Percentiles rank a stretch among this genome's conserved stretches.
Conservation (phyloP, 2,888 invertebrate species). For the Xiphydria camelus region DNA sequence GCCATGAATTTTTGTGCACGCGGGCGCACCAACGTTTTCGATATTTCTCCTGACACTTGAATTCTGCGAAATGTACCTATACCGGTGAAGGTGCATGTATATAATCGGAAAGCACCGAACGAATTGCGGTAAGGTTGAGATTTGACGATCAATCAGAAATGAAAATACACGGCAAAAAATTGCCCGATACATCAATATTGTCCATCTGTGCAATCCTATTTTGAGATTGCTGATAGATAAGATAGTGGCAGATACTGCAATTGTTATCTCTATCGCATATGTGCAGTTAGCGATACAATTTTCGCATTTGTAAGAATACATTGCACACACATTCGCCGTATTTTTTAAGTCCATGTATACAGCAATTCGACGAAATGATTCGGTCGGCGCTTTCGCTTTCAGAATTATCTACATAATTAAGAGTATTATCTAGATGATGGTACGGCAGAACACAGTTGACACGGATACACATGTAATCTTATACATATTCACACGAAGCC, state of each 20-base stretch:
- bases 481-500: background rate
- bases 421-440: conserved; percentile 18
- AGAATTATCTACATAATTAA: conserved; percentile 26
- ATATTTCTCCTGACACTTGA: background rate
- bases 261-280: background rate
- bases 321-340: no score
- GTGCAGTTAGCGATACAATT: no score
- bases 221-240: no score
- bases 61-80: conserved; percentile 21
- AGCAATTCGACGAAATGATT: conserved; percentile 5
- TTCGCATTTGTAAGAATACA: no score
- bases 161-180: no score
- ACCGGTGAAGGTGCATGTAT: conserved; percentile 32
- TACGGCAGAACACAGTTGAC: background rate
- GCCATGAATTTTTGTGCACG: no score
- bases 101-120: conserved; percentile 24
- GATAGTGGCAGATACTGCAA: no score
- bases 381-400: conserved; percentile 18
- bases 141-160: no score
- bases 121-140: no score
- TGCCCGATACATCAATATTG: no score
- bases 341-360: no score
- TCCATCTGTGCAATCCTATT: no score
- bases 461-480: conserved; percentile 6
- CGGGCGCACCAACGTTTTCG: background rate